phyloP scores from a whole-genome alignment of 1,140 invertebrate genomes.

The Panulirus ornatus region DNA sequence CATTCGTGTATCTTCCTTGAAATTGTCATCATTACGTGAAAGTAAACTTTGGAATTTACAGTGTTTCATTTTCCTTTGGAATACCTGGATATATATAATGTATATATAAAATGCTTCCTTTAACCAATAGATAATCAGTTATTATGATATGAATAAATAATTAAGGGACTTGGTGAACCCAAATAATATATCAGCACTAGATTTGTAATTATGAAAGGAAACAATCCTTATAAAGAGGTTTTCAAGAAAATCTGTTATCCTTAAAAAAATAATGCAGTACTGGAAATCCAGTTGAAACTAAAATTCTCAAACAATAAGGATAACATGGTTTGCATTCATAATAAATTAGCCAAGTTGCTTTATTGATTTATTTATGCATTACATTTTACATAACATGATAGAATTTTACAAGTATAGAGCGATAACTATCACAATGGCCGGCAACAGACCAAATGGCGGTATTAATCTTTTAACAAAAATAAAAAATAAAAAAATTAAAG shows the following conservation, averaged over 20 bases:
- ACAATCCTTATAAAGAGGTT: too few relatives aligned
- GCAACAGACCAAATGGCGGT: conserved; percentile 70
- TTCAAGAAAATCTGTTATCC: too few relatives aligned
- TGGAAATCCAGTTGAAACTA: neutral
- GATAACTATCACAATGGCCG: conserved; percentile 75
- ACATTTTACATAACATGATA: conserved; percentile 75
- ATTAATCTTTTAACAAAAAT: conserved; percentile 52
- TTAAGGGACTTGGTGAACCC: neutral
- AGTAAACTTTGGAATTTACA: too few relatives aligned
- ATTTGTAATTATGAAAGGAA: neutral
- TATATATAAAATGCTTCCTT: too few relatives aligned
- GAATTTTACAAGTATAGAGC: conserved; percentile 75
- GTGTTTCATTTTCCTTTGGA: too few relatives aligned
- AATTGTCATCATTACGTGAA: too few relatives aligned
- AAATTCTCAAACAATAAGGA: neutral
- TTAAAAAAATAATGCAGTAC: neutral
- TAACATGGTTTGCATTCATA: neutral
- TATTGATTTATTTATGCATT: conserved; percentile 75
- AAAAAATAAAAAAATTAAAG: conserved; percentile 27
- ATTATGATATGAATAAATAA: neutral
- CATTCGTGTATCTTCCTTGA: too few relatives aligned
- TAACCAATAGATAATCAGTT: neutral
- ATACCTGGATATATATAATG: too few relatives aligned
- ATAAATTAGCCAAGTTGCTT: conserved; percentile 68
- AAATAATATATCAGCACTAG: neutral